phyloP scores from a whole-genome alignment of 92 coral and sea anemone species.

The Porites rus region DNA sequence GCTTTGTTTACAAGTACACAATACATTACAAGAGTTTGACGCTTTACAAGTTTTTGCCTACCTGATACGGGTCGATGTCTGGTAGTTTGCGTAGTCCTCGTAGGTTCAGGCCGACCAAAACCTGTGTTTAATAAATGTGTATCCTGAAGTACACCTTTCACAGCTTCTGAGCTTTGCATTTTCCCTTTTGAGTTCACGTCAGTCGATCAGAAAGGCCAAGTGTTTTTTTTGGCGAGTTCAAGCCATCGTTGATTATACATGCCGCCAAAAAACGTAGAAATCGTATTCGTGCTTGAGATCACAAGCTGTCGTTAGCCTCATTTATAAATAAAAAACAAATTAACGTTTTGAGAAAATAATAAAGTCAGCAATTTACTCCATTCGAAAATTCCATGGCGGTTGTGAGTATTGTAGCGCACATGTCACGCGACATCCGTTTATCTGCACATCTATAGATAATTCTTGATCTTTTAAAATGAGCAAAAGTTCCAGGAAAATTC shows the following conservation, averaged over 20 bases:
- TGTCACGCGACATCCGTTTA: background rate
- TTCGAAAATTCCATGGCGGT: background rate
- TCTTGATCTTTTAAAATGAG: background rate
- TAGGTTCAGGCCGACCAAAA: conserved; percentile 33
- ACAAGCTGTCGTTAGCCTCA: background rate
- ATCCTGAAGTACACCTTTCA: conserved; percentile 76
- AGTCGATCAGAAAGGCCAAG: background rate
- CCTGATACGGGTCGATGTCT: conserved; percentile 59
- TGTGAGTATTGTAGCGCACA: background rate
- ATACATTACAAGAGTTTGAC: too few relatives aligned
- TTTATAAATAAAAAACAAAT: background rate
- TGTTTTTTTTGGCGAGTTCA: background rate
- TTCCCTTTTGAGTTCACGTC: background rate
- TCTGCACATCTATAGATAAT: background rate
- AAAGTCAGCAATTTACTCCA: conserved; percentile 10
- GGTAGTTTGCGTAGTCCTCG: conserved; percentile 34
- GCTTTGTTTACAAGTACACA: too few relatives aligned
- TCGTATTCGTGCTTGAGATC: background rate
- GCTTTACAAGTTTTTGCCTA: background rate
- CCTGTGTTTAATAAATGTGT: conserved; percentile 54
- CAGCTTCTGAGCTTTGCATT: conserved; percentile 91
- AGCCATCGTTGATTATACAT: background rate
- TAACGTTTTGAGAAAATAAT: background rate
- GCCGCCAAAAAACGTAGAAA: background rate
- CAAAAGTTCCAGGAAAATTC: background rate